Conservation (phyloP, 2,888 invertebrate genomes). For the Danaus chrysippus region DNA sequence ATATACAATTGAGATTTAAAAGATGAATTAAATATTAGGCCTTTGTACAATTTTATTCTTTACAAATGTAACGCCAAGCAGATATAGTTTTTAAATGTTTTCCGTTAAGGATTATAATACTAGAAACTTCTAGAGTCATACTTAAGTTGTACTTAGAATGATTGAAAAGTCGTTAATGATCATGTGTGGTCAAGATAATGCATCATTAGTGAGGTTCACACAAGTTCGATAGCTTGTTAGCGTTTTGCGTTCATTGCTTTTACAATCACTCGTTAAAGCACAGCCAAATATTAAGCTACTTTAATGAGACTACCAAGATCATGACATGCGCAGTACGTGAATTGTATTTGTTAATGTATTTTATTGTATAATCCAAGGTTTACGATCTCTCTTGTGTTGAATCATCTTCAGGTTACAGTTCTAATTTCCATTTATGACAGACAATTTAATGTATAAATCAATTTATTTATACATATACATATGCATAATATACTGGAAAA, state of each 20-base stretch:
- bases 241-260: slow-evolving; percentile 30
- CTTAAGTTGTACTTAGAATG: slow-evolving; percentile 11
- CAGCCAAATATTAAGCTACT: slow-evolving; percentile 18
- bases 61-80: neutral
- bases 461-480: too few relatives aligned
- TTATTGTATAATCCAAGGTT: slow-evolving; percentile 2
- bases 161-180: slow-evolving; percentile 26
- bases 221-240: slow-evolving; percentile 32
- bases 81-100: neutral
- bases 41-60: too few relatives aligned
- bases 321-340: slow-evolving; percentile 21
- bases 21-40: too few relatives aligned
- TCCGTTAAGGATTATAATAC: neutral
- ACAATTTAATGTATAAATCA: too few relatives aligned
- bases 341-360: slow-evolving; percentile 6
- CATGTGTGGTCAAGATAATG: slow-evolving; percentile 34
- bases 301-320: slow-evolving; percentile 24
- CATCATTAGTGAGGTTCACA: slow-evolving; percentile 34
- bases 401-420: too few relatives aligned
- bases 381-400: neutral
- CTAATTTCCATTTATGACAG: too few relatives aligned
- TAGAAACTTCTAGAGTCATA: neutral
- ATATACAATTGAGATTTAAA: too few relatives aligned
- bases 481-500: too few relatives aligned
- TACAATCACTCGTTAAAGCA: slow-evolving; percentile 31